These are phyloP conservation scores for Ernsta delagoae DNA, from an alignment of 2,888 invertebrate species.

Conservation along the genomic window DNA sequence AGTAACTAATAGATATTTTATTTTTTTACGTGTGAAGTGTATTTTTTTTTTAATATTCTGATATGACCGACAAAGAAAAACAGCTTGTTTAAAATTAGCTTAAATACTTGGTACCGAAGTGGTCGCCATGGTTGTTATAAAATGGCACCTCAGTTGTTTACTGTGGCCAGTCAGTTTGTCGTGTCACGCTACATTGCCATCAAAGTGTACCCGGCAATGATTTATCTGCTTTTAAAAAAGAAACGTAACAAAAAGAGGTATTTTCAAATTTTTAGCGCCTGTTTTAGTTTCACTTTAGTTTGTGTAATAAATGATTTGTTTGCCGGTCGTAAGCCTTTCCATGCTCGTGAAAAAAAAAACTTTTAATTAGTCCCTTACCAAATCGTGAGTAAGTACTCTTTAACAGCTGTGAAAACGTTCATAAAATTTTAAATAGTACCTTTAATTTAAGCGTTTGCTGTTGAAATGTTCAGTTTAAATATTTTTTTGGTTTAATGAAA, in stretches of 20 bases:
- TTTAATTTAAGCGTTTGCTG: not conserved
- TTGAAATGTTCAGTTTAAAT: not conserved
- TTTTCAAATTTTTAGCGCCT: not conserved
- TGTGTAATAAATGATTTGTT: too few relatives aligned
- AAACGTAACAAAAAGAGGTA: too few relatives aligned
- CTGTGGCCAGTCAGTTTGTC: slow-evolving; percentile 14
- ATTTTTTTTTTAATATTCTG: too few relatives aligned
- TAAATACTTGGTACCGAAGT: not conserved
- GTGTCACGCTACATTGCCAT: slow-evolving; percentile 43
- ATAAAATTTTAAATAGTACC: not conserved
- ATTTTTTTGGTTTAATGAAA: not conserved
- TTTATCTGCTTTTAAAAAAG: too few relatives aligned
- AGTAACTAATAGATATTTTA: too few relatives aligned
- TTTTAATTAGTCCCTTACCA: too few relatives aligned
- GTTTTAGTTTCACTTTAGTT: not conserved
- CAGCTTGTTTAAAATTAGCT: too few relatives aligned
- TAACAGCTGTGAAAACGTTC: not conserved
- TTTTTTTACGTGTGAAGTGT: too few relatives aligned
- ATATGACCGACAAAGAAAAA: too few relatives aligned
- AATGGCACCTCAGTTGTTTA: slow-evolving; percentile 8
- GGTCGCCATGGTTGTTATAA: not conserved
- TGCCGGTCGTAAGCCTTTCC: too few relatives aligned
- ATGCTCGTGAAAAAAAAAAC: too few relatives aligned
- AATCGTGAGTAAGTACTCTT: not conserved
- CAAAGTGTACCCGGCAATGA: slow-evolving; percentile 31